Evolutionary conservation across 2,888 invertebrate genomes (phyloP).

Genomic region (Hypercompe scribonia): DNA sequence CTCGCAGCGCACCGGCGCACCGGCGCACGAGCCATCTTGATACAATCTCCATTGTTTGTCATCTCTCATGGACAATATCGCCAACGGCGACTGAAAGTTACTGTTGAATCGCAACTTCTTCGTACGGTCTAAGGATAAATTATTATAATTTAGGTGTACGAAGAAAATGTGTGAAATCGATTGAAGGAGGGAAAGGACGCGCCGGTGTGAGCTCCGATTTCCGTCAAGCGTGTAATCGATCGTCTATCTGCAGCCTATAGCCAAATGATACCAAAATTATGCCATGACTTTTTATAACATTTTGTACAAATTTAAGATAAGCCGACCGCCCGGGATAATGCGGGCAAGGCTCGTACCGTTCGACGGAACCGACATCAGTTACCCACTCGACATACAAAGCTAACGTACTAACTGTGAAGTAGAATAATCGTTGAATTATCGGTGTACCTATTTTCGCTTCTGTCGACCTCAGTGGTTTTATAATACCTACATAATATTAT

Average conservation of each 20-base stretch:
- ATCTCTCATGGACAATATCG: neutral
- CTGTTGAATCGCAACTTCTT: slow-evolving; percentile 21
- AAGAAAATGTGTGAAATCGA: slow-evolving; percentile 2
- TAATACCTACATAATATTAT: slow-evolving; percentile 36
- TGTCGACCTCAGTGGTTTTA: slow-evolving; percentile 40
- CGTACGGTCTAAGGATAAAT: slow-evolving; percentile 34
- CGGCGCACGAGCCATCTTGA: neutral
- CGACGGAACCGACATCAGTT: slow-evolving; percentile 38
- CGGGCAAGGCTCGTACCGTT: slow-evolving; percentile 29
- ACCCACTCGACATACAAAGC: slow-evolving; percentile 29
- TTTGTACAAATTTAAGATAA: slow-evolving; percentile 67
- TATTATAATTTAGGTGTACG: slow-evolving; percentile 27
- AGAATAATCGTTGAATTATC: slow-evolving; percentile 42
- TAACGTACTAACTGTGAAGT: slow-evolving; percentile 49
- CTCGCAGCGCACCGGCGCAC: neutral
- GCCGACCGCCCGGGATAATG: slow-evolving; percentile 22
- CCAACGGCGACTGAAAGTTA: neutral
- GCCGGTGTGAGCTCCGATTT: slow-evolving; percentile 28
- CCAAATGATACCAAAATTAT: slow-evolving; percentile 62
- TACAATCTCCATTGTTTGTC: neutral
- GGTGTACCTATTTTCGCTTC: slow-evolving; percentile 53
- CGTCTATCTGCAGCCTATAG: slow-evolving; percentile 42
- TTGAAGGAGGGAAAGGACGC: slow-evolving; percentile 14
- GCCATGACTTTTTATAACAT: slow-evolving; percentile 79
- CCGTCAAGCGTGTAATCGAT: slow-evolving; percentile 40